These are phyloP conservation scores for Zapus hudsonius DNA, from an alignment of 2,113 vertebrate species.

Conservation along the genomic window DNA sequence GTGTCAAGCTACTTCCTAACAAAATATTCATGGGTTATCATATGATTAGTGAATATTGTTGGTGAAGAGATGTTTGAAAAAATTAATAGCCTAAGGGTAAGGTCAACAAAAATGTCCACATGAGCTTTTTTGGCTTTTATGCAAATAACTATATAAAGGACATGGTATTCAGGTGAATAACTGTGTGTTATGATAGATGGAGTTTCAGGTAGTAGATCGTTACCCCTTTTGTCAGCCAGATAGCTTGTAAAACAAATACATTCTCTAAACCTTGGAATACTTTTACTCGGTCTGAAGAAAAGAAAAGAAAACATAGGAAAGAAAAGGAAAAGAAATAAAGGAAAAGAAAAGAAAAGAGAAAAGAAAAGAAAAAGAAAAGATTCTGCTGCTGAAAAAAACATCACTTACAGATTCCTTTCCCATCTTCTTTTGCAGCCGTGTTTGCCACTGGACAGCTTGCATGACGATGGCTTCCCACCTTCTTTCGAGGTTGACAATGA, in stretches of 20 bases:
- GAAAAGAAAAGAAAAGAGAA: no score
- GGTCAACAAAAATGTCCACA: constrained; percentile 43
- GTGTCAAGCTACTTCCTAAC: not conserved
- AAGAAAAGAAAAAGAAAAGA: constrained; percentile 38
- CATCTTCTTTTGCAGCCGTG: constrained; percentile 90
- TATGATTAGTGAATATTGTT: constrained; percentile 54
- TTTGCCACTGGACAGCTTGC: constrained; percentile 98
- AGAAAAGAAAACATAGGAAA: no score
- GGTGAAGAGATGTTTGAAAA: constrained; percentile 67
- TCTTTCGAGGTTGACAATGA: constrained; percentile 96
- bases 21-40: constrained; percentile 11
- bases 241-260: not conserved
- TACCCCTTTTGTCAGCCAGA: constrained; percentile 45
- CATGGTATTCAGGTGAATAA: constrained; percentile 42
- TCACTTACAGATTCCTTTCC: constrained; percentile 90
- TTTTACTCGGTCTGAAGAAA: constrained; percentile 6
- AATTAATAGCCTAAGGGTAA: constrained; percentile 66
- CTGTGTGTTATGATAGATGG: constrained; percentile 15
- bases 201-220: constrained; percentile 55
- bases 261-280: constrained; percentile 43
- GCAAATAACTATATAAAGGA: constrained; percentile 48
- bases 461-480: constrained; percentile 99
- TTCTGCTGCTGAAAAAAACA: constrained; percentile 16
- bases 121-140: no score
- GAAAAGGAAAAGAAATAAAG: no score